Percentiles rank a stretch among this genome's conserved stretches.
These are phyloP conservation scores for Polydrusus cervinus DNA, from an alignment of 2,888 invertebrate species.

Conservation along the genomic window DNA sequence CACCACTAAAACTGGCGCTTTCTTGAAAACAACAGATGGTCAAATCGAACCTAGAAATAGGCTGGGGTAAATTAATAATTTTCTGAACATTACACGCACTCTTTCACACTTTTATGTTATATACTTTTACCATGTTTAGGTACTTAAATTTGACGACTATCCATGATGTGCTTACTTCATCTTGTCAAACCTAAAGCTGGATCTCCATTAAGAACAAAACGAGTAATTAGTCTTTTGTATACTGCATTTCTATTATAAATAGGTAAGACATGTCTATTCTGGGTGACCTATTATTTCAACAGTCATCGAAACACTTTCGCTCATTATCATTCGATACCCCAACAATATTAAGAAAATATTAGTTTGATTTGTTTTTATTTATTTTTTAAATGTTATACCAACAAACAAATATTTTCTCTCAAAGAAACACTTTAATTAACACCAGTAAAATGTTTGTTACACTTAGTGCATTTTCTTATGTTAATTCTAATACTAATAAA, in stretches of 20 bases:
- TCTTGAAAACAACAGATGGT: conserved; percentile 69
- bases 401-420: conserved; percentile 18
- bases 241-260: conserved; percentile 55
- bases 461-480: conserved; percentile 8
- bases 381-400: not conserved
- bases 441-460: not conserved
- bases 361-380: conserved; percentile 15
- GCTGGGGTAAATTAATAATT: conserved; percentile 78
- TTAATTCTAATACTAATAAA: not conserved
- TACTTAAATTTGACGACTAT: conserved; percentile 45
- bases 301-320: conserved; percentile 50
- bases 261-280: conserved; percentile 43
- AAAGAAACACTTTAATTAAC: conserved; percentile 9
- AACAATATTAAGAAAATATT: conserved; percentile 54
- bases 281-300: conserved; percentile 51
- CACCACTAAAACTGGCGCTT: conserved; percentile 65
- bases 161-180: conserved; percentile 54
- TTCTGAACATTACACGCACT: conserved; percentile 73
- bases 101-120: conserved; percentile 67
- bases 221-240: conserved; percentile 63
- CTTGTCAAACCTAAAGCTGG: conserved; percentile 63
- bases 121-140: conserved; percentile 58
- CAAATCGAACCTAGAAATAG: conserved; percentile 76
- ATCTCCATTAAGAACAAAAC: conserved; percentile 66
- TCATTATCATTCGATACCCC: conserved; percentile 64